Percentiles rank a stretch among this genome's conserved stretches.
Evolutionary conservation across 2,888 invertebrate genomes (phyloP).

Genomic region (Hipparchia semele): DNA sequence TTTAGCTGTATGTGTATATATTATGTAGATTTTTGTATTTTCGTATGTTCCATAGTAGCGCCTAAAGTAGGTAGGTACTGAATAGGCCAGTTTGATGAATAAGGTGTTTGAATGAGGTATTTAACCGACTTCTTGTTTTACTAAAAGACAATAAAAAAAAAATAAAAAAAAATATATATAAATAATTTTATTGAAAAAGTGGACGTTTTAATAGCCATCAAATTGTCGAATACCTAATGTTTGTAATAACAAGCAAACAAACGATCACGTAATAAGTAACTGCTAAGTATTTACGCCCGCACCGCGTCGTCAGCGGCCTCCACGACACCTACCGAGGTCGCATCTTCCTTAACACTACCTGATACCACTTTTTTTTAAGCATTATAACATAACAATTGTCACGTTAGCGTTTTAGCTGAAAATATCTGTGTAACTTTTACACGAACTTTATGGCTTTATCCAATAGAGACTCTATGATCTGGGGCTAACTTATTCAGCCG

Average conservation of each 20-base stretch:
- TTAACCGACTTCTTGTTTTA: neutral
- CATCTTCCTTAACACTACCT: conserved; percentile 57
- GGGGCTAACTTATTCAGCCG: no score
- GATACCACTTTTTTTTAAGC: conserved; percentile 8
- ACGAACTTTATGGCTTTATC: no score
- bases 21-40: no score
- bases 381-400: no score
- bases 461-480: no score
- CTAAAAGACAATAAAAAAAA: neutral
- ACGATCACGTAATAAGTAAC: conserved; percentile 46
- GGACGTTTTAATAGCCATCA: neutral
- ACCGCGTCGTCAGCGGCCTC: conserved; percentile 52
- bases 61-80: no score
- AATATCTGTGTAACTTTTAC: neutral
- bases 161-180: no score
- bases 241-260: conserved; percentile 2
- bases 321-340: conserved; percentile 60
- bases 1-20: no score
- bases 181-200: neutral
- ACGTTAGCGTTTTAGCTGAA: neutral
- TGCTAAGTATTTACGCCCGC: conserved; percentile 50
- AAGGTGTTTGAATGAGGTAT: no score
- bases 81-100: no score
- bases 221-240: neutral
- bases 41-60: no score